These are phyloP conservation scores for Hyles lineata DNA, from an alignment of 2,888 invertebrate species.

Conservation along the genomic window DNA sequence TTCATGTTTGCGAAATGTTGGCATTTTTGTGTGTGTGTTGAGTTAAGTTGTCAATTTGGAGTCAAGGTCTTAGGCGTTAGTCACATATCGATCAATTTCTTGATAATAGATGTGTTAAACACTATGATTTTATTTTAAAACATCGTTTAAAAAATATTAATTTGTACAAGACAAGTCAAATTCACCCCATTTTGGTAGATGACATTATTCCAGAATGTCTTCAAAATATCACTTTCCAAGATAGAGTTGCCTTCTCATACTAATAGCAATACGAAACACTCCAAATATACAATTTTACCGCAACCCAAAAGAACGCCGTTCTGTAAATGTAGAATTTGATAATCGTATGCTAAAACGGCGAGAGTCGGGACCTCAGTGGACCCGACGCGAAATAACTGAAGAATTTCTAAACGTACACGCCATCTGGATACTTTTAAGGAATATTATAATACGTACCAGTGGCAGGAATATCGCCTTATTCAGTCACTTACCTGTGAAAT, in stretches of 20 bases:
- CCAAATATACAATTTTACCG: not conserved
- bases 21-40: slow-evolving; percentile 3
- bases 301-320: not conserved
- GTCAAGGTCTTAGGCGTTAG: not conserved
- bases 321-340: slow-evolving; percentile 9
- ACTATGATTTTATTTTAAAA: not conserved
- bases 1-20: slow-evolving; percentile 10
- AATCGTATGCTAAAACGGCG: slow-evolving; percentile 9
- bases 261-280: not conserved
- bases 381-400: slow-evolving; percentile 7
- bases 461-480: not conserved
- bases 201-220: too few species aligned
- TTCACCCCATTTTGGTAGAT: too few species aligned
- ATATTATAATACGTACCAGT: slow-evolving; percentile 23
- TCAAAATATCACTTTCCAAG: too few species aligned
- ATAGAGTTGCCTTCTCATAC: too few species aligned
- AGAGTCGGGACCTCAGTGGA: not conserved
- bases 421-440: slow-evolving; percentile 12
- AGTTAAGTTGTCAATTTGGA: not conserved
- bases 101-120: not conserved
- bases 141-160: too few species aligned
- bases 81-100: not conserved
- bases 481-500: slow-evolving; percentile 24
- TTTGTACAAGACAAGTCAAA: too few species aligned
- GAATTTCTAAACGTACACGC: slow-evolving; percentile 13